Evolutionary conservation across 2,113 vertebrate genomes (phyloP), one percentile per base, ranked within the genome.

Genomic region (Pimephales promelas): DNA sequence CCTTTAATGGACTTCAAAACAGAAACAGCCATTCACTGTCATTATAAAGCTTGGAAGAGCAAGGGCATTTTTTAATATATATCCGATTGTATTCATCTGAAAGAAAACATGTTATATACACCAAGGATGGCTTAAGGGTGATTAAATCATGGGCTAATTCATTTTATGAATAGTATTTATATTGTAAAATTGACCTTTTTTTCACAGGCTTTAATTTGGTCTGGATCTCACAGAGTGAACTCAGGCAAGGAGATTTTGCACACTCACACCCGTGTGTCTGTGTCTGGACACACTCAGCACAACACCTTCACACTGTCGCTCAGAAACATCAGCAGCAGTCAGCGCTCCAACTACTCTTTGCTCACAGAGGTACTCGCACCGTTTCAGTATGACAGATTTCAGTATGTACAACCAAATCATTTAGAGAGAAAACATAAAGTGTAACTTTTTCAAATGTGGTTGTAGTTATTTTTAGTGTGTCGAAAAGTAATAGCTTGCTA

Each of bases 221-320:
- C 94, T 72, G 96, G 96, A 81, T 92, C 91, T 77, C 94, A 97
- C 87, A 92, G 91, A 28, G 75, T 95, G 76, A 95, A 92, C 89
- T 92, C 91, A 43, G 94, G 91, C 59, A 83, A 93, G 77, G 91
- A 95, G 83, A 73, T 97, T 86, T 84, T 96, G 72, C 93, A 92
- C 45, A 93, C 93, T n/a, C 92, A 92, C 86, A 93, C 92, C 73
- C 93, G 89, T 34, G 72, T 96, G 66, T 91, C 92, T 0, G 87
- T 95, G 45, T 86, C 87, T 18, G 90, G 93, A 85, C 83, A 88
- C 31, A 40, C 89, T 0, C 28, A 86, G 64, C 87, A 89, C n/a
- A 91, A 88, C 89, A 91, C 89, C 81, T 83, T 96, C 83, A 92
- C 86, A 28, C 31, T 96, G n/a, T 81, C 88, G 5, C 88, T 96